Conservation (phyloP, 2,113 vertebrate genomes). For the Pitta sordida region DNA sequence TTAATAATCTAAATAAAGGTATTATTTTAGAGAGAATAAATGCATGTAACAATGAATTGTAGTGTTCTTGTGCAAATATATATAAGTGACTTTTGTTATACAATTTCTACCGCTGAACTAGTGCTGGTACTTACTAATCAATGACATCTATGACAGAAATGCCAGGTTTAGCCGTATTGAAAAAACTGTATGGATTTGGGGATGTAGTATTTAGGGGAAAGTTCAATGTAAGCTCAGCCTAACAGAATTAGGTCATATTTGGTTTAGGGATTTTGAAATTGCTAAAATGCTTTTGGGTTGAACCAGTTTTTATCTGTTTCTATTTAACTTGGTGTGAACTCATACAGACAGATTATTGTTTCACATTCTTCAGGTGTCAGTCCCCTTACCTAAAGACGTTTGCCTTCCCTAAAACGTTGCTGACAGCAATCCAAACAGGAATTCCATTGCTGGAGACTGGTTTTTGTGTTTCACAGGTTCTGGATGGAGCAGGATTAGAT, state of each 20-base stretch:
- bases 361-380: background rate
- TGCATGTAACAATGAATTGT: background rate
- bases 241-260: background rate
- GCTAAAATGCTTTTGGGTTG: background rate
- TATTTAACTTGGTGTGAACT: background rate
- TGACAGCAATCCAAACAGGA: background rate
- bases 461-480: constrained; percentile 76
- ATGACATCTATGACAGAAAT: background rate
- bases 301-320: background rate
- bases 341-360: background rate
- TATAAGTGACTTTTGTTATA: background rate
- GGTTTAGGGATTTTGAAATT: background rate
- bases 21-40: background rate
- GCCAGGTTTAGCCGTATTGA: too few species aligned
- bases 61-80: background rate
- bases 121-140: fast-evolving
- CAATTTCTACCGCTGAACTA: background rate
- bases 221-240: background rate
- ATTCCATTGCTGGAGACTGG: background rate
- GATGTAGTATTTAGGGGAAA: background rate
- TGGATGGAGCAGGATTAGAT: constrained; percentile 92
- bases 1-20: background rate
- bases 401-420: background rate
- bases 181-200: background rate
- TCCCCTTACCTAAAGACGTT: background rate